phyloP scores from a whole-genome alignment of 2,113 vertebrate species.

The Oreochromis aureus region DNA sequence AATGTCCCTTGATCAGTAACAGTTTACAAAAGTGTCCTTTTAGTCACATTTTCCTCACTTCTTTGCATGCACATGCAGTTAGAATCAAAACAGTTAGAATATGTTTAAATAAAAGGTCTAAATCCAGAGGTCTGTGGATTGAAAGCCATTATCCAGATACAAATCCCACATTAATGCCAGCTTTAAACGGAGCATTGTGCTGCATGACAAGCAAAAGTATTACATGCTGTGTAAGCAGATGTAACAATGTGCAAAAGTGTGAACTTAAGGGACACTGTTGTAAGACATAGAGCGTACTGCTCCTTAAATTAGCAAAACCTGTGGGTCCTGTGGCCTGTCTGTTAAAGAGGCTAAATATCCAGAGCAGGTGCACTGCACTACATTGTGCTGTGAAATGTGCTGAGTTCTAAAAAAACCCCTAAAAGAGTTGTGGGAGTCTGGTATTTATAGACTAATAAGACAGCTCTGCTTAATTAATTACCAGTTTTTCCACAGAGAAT shows the following conservation, averaged over 20 bases:
- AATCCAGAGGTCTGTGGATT: not conserved
- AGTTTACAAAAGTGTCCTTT: not conserved
- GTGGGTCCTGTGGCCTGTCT: not conserved
- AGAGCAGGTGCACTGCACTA: not conserved
- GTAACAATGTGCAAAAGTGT: not conserved
- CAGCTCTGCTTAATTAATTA: constrained; percentile 45
- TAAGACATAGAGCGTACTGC: not conserved
- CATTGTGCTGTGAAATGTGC: not conserved
- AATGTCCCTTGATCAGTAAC: not conserved
- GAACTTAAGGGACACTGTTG: not conserved
- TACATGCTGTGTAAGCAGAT: not conserved
- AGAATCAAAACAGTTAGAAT: not conserved
- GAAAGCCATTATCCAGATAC: not conserved
- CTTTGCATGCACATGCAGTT: rapidly evolving
- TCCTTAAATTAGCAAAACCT: not conserved
- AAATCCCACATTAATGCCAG: not conserved
- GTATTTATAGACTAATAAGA: constrained; percentile 40
- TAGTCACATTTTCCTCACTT: not conserved
- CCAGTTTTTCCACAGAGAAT: constrained; percentile 20
- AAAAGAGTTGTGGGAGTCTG: not conserved
- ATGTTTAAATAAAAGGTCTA: not conserved
- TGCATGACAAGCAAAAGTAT: not conserved
- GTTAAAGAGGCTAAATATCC: constrained; percentile 13
- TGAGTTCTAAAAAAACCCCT: not conserved
- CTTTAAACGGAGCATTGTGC: not conserved